Percentiles rank a stretch among this genome's conserved stretches.
These are phyloP conservation scores for Aproaerema taeniolella DNA, from an alignment of 2,888 invertebrate species.

Conservation along the genomic window DNA sequence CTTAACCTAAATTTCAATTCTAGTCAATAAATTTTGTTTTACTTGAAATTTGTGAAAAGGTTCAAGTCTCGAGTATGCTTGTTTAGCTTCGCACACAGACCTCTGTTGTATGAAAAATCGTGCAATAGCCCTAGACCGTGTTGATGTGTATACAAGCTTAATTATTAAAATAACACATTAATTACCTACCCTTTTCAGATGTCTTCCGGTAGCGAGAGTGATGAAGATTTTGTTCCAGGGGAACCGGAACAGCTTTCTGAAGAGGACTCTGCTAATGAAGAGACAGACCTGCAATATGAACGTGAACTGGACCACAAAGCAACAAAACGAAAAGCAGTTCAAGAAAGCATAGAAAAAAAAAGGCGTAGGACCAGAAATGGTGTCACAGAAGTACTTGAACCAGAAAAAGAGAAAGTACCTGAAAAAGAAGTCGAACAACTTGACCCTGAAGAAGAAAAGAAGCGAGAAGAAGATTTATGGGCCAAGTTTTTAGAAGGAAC, in stretches of 20 bases:
- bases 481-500: slow-evolving; percentile 87
- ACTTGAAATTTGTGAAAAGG: no score
- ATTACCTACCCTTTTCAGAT: slow-evolving; percentile 49
- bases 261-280: slow-evolving; percentile 81
- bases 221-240: slow-evolving; percentile 86
- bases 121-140: no score
- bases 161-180: no score
- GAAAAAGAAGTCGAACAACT: slow-evolving; percentile 35
- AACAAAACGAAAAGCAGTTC: slow-evolving; percentile 48
- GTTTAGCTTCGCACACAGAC: no score
- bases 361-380: slow-evolving; percentile 38
- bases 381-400: slow-evolving; percentile 22
- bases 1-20: no score
- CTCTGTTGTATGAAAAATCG: no score
- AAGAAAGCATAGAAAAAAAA: slow-evolving; percentile 38
- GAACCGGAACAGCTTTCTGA: slow-evolving; percentile 81
- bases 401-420: slow-evolving; percentile 35
- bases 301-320: slow-evolving; percentile 56
- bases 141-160: no score
- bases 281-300: slow-evolving; percentile 76
- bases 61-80: no score
- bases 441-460: slow-evolving; percentile 81
- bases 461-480: slow-evolving; percentile 87
- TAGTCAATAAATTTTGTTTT: no score
- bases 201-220: slow-evolving; percentile 85